Conservation (phyloP, 2,797 vertebrate species). For the Sebastes kiyomatsui region DNA sequence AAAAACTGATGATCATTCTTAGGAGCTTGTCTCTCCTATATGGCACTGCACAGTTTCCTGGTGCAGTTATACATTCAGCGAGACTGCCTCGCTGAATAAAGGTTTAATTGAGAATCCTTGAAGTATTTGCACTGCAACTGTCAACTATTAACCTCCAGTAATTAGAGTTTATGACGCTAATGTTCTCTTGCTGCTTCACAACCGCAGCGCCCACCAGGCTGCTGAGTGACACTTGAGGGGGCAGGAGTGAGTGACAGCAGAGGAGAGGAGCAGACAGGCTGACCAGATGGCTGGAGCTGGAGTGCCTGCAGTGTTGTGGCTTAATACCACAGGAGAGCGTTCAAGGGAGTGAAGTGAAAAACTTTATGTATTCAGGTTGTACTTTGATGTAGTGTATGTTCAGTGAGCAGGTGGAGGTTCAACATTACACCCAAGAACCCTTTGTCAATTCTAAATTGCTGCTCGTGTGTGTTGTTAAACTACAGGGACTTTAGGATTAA, state of each 20-base stretch:
- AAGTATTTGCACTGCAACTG: conserved; percentile 65
- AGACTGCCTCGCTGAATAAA: conserved; percentile 33
- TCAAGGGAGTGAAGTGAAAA: conserved; percentile 47
- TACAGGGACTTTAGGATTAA: not conserved
- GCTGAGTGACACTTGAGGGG: conserved; percentile 79
- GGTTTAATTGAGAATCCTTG: conserved; percentile 58
- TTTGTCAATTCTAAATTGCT: not conserved
- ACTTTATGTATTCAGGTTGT: conserved; percentile 10
- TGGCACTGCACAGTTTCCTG: not conserved
- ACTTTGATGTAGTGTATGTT: not conserved
- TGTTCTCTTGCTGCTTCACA: conserved; percentile 65
- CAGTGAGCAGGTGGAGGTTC: not conserved
- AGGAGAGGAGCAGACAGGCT: conserved; percentile 74
- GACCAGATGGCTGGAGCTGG: conserved; percentile 81
- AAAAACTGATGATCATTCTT: not conserved
- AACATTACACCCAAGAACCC: not conserved
- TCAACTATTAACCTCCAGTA: conserved; percentile 69
- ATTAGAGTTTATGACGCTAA: conserved; percentile 71
- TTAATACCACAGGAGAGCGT: conserved; percentile 62
- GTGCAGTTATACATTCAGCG: conserved; percentile 6
- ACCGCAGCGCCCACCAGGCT: conserved; percentile 62
- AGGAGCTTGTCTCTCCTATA: not conserved
- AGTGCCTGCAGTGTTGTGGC: conserved; percentile 67
- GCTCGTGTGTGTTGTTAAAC: not conserved
- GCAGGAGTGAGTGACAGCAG: conserved; percentile 75